Evolutionary conservation across 2,113 vertebrate species (phyloP).

Genomic region (Ptychochromis oligacanthus): DNA sequence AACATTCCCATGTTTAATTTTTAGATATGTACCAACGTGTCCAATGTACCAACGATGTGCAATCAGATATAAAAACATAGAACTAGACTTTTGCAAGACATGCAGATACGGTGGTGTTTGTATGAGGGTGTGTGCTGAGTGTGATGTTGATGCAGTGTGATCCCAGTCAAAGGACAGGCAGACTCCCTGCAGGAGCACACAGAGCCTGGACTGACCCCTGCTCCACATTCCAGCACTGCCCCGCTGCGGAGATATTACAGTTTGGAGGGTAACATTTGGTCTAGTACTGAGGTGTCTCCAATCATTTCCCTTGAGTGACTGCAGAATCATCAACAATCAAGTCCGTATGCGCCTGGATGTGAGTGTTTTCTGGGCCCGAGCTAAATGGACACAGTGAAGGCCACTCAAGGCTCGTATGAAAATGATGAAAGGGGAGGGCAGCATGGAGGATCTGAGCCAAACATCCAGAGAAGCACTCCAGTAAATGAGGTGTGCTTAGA

Average conservation of each 20-base stretch:
- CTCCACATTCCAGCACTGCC: constrained; percentile 53
- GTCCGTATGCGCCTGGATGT: constrained; percentile 18
- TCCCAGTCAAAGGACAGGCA: constrained; percentile 47
- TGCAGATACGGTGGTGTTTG: background rate
- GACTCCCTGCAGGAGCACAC: constrained; percentile 27
- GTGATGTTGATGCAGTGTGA: constrained; percentile 56
- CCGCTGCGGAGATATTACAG: constrained; percentile 42
- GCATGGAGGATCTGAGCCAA: constrained; percentile 40
- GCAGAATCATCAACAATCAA: constrained; percentile 56
- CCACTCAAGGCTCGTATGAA: constrained; percentile 37
- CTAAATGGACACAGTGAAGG: constrained; percentile 36
- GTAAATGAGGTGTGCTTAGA: constrained; percentile 65
- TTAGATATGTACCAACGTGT: background rate
- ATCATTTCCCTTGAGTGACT: constrained; percentile 56
- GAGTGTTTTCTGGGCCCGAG: constrained; percentile 16
- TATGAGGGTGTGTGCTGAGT: constrained; percentile 1
- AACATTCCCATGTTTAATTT: background rate
- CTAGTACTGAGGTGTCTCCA: constrained; percentile 38
- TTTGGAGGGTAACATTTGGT: constrained; percentile 51
- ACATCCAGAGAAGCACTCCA: constrained; percentile 61
- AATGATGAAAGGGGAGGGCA: constrained; percentile 47
- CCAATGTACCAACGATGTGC: background rate
- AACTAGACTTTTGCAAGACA: background rate
- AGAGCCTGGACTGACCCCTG: constrained; percentile 39
- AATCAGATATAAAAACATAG: background rate